Evolutionary conservation across 2,888 invertebrate species (phyloP), one percentile per base, ranked within the genome.

Genomic region (Eulithis testata): DNA sequence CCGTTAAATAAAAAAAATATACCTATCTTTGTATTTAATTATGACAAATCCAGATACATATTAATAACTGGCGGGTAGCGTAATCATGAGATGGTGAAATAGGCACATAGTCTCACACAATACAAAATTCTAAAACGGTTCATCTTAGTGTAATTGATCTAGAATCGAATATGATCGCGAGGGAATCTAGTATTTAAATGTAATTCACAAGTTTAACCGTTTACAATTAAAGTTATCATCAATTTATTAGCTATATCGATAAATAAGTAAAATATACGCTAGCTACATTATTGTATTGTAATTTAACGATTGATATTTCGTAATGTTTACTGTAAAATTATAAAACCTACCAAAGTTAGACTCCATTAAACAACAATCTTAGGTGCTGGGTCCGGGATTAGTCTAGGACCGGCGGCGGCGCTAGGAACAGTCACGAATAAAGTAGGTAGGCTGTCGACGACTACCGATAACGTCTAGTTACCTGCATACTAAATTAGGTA

Each of bases 321-420:
- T 70, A 72, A 71, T 73, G 71, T 66, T 63, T 65, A 69, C 59
- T 64, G 62, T 71, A 72, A 69, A 71, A 73, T 67, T 78, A 76
- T 81, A 80, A 79, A 81, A 78, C 74, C 81, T 85, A 86, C 85
- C 84, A 85, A 87, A 87, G 85, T 83, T 85, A 85, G 79, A 79
- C 76, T 87, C 83, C 83, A 82, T 80, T 84, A 80, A 82, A 80
- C 78, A 81, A 80, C 72, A 79, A 79, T 78, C 73, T 75, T 78
- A 76, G 72, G 71, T 78, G 78, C 73, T 72, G 74, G 73, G 69
- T 69, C 71, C 73, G 69, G 59, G 63, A 63, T 8, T 11, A 40
- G 67, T 57, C 66, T 61, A 60, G 55, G 43, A 21, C 54, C 21
- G 40, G 37, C 44, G n/a, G 44, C 21, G 40, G 37, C 44, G 44